These are phyloP conservation scores for Xenopus laevis DNA, from an alignment of 2,113 vertebrate species.

Conservation along the genomic window DNA sequence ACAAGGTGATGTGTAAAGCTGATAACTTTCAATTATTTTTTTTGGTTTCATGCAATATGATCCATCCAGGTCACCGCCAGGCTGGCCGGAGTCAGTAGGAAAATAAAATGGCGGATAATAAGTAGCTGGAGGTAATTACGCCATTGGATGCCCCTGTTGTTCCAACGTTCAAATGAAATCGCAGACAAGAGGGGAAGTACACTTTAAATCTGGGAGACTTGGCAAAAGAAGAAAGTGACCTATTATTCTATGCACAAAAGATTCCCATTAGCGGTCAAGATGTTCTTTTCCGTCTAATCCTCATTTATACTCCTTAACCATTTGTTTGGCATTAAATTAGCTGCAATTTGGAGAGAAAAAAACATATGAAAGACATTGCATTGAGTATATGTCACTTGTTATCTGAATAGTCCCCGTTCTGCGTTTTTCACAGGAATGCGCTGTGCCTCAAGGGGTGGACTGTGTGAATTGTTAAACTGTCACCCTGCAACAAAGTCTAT, in stretches of 20 bases:
- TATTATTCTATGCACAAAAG: slow-evolving; percentile 69
- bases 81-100: no score
- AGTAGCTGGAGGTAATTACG: background rate
- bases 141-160: background rate
- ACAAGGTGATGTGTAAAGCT: no score
- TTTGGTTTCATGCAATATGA: no score
- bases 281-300: slow-evolving; percentile 79
- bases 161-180: slow-evolving; percentile 12
- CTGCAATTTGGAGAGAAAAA: slow-evolving; percentile 70
- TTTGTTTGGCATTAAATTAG: slow-evolving; percentile 89
- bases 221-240: slow-evolving; percentile 78
- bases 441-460: slow-evolving; percentile 73
- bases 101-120: no score
- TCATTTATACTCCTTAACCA: slow-evolving; percentile 78
- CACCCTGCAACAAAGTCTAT: slow-evolving; percentile 70
- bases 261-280: slow-evolving; percentile 75
- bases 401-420: slow-evolving; percentile 75
- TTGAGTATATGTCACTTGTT: slow-evolving; percentile 73
- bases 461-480: slow-evolving; percentile 77
- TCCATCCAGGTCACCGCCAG: no score
- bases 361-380: slow-evolving; percentile 73
- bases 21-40: no score
- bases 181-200: slow-evolving; percentile 58
- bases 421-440: slow-evolving; percentile 76
- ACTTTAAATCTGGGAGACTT: slow-evolving; percentile 63